Evolutionary conservation across 1,140 invertebrate genomes (phyloP), one percentile per base, ranked within the genome.

Genomic region (Marisa cornuarietis): DNA sequence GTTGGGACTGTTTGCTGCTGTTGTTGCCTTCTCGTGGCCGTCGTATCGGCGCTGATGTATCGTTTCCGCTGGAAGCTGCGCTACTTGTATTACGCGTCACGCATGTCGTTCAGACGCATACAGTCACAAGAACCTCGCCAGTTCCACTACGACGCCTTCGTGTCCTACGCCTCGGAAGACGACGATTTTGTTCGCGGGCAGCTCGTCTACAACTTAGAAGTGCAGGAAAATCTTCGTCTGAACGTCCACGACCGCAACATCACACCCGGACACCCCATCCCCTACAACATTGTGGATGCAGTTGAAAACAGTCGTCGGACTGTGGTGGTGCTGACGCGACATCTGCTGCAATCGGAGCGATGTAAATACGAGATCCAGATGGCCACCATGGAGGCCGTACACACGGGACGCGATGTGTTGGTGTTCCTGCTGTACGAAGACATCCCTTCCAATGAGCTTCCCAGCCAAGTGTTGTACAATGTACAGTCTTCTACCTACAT

Each of bases 261-360:
- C 76, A 24, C 83, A 22, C 79, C 83, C 10, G 85, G 86, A 3
- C 49, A 42, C 0, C 65, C 65, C 65, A 92, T 83, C 42, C 61
- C 82, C 0, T 93, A 93, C 83, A 92, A 92, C 80, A 93, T 95
- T 73, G 86, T 94, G n/a, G 91, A 91, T 68, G 92, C 92, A 82
- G 93, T 94, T 62, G 91, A 92, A 26, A 91, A 92, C 74, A 94
- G 93, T 85, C 91, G 92, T 72, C 93, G 92, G 87, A 93, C 93
- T 24, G 87, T 95, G 62, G 88, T 94, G 42, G 86, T 94, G n/a
- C 90, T 95, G 62, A 93, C 93, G 79, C 91, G 94, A 83, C 90
- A 91, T 65, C 94, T 94, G 84, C 91, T 93, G 0, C 92, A 92
- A 80, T 94, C 94, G 20, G 92, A 94, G 49, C 94, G 94, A 94